Base-by-base conservation (phyloP, 23 tunicate genomes). In the Styela plicata region DNA sequence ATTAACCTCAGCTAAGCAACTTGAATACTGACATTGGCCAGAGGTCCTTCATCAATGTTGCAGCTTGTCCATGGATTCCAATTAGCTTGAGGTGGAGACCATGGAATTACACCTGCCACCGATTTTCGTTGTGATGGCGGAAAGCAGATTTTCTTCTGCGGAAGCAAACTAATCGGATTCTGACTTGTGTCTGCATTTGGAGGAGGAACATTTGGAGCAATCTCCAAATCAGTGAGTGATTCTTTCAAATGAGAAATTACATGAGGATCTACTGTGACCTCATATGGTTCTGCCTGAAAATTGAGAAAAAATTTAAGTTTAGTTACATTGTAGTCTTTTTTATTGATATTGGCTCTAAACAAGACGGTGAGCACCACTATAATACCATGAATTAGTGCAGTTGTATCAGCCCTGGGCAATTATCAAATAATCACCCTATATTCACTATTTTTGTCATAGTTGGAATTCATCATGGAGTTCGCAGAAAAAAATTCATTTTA, bases 51-150 rank as follows among this genome's bases (percentile, higher is more conserved):
- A 64, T 94, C 98, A 76, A 94, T 94, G 64, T 94, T 94, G 44
- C 93, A 94, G 33, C 98, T 88, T 2, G 98, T 94, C 98, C 98
- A 94, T 19, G 98, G 98, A 69, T 94, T 89, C 98, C 98, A 94
- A 70, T 85, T 94, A 63, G 86, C 89, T 80, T 83, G 86, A 0
- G 98, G 98, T 2, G 98, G 98, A 3, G 93, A 94, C 98, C 98
- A 94, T 23, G 98, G 98, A 7, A 94, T 94, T 18, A 91, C 97
- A 2, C 90, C 90, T 31, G 87, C 87, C 19, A 71, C 86, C 30
- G 74, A 31, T 44, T 86, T 82, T 1, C 35, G 69, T 23, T 78
- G 71, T 10, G 90, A 33, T 30, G 90, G 80, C 0, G 68, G 80
- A 24, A 69, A 74, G 0, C 61, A 34, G 17, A 65, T 36, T 17